Evolutionary conservation across 2,797 vertebrate species (phyloP).

Genomic region (Coregonus suidteri): DNA sequence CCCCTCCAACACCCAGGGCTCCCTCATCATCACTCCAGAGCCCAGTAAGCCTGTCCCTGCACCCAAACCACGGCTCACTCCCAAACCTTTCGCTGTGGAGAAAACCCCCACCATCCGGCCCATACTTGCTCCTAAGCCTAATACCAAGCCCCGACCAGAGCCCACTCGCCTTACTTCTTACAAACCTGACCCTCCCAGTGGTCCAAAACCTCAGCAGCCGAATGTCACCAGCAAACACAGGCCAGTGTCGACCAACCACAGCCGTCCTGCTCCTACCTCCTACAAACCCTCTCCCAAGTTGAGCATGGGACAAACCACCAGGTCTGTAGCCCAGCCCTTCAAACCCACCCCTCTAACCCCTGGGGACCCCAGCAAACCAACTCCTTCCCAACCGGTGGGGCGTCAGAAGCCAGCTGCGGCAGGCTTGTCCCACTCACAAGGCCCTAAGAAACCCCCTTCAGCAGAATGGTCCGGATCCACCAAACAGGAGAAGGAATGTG

Average conservation of each 20-base stretch:
- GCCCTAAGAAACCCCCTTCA: constrained; percentile 47
- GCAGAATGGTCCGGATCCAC: constrained; percentile 71
- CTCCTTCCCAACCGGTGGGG: constrained; percentile 30
- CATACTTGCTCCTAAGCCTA: constrained; percentile 70
- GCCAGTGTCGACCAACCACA: constrained; percentile 44
- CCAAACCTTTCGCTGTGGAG: constrained; percentile 86
- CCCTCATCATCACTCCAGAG: constrained; percentile 70
- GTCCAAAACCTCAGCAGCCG: constrained; percentile 60
- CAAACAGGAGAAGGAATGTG: constrained; percentile 43
- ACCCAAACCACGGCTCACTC: constrained; percentile 83
- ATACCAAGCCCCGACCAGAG: constrained; percentile 68
- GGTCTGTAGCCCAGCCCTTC: constrained; percentile 47
- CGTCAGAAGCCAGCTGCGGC: constrained; percentile 38
- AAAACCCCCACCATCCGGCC: constrained; percentile 72
- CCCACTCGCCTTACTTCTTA: constrained; percentile 51
- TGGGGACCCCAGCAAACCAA: constrained; percentile 57
- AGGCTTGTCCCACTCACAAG: constrained; percentile 48
- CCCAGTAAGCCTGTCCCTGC: constrained; percentile 69
- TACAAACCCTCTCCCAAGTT: constrained; percentile 63
- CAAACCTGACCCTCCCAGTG: constrained; percentile 60
- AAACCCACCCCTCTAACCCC: constrained; percentile 58
- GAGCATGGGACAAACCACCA: constrained; percentile 60
- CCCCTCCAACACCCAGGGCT: constrained; percentile 55
- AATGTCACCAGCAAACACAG: constrained; percentile 44
- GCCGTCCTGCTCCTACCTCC: constrained; percentile 55